Base-by-base conservation (phyloP, 2,888 invertebrate species). In the Platerodrilus igneus region DNA sequence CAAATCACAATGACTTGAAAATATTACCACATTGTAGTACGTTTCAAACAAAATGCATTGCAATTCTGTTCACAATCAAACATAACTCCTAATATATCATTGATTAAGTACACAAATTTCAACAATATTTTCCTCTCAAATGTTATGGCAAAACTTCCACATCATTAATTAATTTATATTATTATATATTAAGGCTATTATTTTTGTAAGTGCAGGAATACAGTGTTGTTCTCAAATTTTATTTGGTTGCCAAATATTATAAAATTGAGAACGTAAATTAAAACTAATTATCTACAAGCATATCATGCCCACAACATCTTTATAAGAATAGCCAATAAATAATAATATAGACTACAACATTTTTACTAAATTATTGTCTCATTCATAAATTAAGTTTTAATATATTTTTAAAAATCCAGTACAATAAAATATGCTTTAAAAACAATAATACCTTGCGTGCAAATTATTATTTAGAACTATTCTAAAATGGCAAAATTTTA, bases 331-430 rank as follows among this genome's bases (percentile, higher is more conserved):
- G n/a, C n/a, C n/a, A 23, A 21, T 39, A 47, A 47, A 33, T 40
- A 47, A 40, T 47, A 47, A 39, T 34, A 40, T 30, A 40, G 18
- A 29, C 33, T 43, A 43, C 37, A 43, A 33, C 31, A 38, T 28
- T 4, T 6, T 8, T 23, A 37, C 34, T 47, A 36, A 38, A 38
- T 40, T 47, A 47, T 47, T 47, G 47, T 47, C 47, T 47, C 42
- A 33, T 32, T 43, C 16, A 7, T 31, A 15, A 9, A n/a, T 27
- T 20, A 28, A 37, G 16, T 19, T 23, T 21, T 30, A 30, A 39
- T 28, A 30, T 8, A 5, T 17, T 28, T 28, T 28, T 15, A 28
- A 14, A 28, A n/a, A 13, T 10, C 21, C 15, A 21, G 16, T 16
- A 15, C 20, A 33, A 22, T 7, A 23, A 15, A 33, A 14, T 20